phyloP scores from a whole-genome alignment of 2,888 invertebrate genomes.

The Argynnis bischoffii region DNA sequence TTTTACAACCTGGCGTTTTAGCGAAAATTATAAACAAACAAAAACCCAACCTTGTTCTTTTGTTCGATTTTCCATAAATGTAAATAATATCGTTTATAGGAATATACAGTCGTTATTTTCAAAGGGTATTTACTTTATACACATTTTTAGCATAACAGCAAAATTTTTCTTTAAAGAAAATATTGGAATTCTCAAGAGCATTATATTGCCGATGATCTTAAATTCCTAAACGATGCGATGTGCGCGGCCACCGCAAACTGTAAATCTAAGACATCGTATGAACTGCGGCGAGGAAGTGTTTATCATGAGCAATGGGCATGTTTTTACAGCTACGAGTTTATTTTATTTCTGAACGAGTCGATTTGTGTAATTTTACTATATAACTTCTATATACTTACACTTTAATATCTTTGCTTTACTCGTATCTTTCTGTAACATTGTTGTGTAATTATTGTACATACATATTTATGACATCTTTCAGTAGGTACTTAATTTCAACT shows the following conservation, averaged over 20 bases:
- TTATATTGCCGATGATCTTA: constrained; percentile 27
- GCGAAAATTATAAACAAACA: constrained; percentile 14
- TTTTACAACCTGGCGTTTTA: constrained; percentile 8
- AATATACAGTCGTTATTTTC: neutral
- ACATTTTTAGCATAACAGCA: neutral
- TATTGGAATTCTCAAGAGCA: neutral
- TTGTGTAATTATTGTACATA: neutral
- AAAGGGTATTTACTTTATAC: constrained; percentile 10
- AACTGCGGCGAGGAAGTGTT: constrained; percentile 37
- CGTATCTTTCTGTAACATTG: neutral
- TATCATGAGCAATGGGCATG: constrained; percentile 34
- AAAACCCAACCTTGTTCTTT: constrained; percentile 3
- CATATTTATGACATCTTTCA: neutral
- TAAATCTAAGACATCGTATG: constrained; percentile 31
- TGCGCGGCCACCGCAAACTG: constrained; percentile 33
- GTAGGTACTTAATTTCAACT: neutral
- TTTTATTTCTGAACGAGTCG: constrained; percentile 18
- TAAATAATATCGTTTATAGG: neutral
- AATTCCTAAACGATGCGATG: constrained; percentile 13
- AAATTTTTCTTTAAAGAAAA: neutral
- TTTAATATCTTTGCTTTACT: neutral
- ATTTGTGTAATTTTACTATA: constrained; percentile 18
- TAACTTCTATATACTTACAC: neutral
- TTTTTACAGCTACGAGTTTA: constrained; percentile 15
- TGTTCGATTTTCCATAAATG: constrained; percentile 15